A percentile compares a stretch with the other conserved stretches of the same genome.
Evolutionary conservation across 2,113 vertebrate species (phyloP).

Genomic region (Chionis minor): DNA sequence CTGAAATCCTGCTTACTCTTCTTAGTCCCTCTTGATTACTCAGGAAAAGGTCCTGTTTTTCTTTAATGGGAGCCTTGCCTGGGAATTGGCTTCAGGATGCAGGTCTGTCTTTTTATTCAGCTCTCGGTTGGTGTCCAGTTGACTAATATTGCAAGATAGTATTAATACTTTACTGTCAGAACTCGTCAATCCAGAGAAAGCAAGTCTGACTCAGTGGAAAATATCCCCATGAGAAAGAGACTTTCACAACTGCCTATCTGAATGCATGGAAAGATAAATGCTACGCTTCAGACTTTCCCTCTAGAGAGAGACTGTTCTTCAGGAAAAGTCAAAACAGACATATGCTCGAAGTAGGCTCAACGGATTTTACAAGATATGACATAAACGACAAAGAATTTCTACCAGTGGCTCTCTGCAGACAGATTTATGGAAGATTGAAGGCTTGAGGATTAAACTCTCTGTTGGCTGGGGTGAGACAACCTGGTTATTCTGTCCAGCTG

Average conservation of each 20-base stretch:
- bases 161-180: slow-evolving; percentile 37
- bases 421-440: slow-evolving; percentile 50
- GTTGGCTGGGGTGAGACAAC: slow-evolving; percentile 35
- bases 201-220: slow-evolving; percentile 51
- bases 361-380: slow-evolving; percentile 69
- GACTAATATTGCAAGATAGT: slow-evolving; percentile 5
- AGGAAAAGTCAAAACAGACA: slow-evolving; percentile 51
- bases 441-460: slow-evolving; percentile 32
- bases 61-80: not conserved
- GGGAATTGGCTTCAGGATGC: not conserved
- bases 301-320: slow-evolving; percentile 42
- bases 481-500: slow-evolving; percentile 45
- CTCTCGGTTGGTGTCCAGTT: not conserved
- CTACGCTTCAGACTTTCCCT: slow-evolving; percentile 13
- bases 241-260: slow-evolving; percentile 42
- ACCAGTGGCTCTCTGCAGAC: slow-evolving; percentile 50
- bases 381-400: slow-evolving; percentile 57
- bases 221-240: slow-evolving; percentile 18
- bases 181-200: slow-evolving; percentile 38
- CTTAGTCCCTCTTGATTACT: not conserved
- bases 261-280: slow-evolving; percentile 3
- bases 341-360: slow-evolving; percentile 18
- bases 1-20: not conserved
- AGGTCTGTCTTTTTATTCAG: slow-evolving; percentile 39
- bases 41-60: not conserved